Evolutionary conservation across 2,888 invertebrate genomes (phyloP), one percentile per base, ranked within the genome.

Genomic region (Drosophila gaucha): DNA sequence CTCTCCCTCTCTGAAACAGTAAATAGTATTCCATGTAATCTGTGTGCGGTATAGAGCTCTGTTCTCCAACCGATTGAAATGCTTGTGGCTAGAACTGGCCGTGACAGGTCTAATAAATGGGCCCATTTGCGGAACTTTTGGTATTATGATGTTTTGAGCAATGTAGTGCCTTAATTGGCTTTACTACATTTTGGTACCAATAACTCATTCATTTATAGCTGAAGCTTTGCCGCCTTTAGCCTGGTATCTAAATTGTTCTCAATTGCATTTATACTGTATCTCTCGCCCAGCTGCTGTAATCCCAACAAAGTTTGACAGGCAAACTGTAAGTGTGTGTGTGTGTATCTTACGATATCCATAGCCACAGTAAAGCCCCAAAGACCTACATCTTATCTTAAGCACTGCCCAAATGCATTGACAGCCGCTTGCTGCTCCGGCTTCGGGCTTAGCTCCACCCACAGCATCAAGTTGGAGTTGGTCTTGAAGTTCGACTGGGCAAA

Each of bases 381-480:
- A 59, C 59, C 49, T 49, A 58, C 65, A 78, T 78, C 83, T 64
- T 86, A 66, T 80, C 78, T 67, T 73, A 60, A 73, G 85, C 73
- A 67, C 63, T 72, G 38, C 10, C 54, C 78, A 70, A 80, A 69
- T 67, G 85, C 80, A 80, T 80, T 86, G 85, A 86, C 87, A 80
- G 87, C 65, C 85, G 84, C 80, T 86, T 74, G 86, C 74, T 84
- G 85, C 64, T 68, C 57, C 33, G 26, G 49, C 43, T 47, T 30
- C 16, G n/a, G 35, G 12, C 35, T 18, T 14, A 24, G 44, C 14
- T 39, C 31, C 41, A n/a, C 6, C 18, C 30, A 28, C 31, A 14
- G 47, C 35, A 35, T 38, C 44, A 12, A 43, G 38, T 16, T 16
- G 28, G 43, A 26, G 35, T 49, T 41, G 12, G 22, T 3, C 35